phyloP scores from a whole-genome alignment of 2,888 invertebrate species.

The Cotesia congregata region DNA sequence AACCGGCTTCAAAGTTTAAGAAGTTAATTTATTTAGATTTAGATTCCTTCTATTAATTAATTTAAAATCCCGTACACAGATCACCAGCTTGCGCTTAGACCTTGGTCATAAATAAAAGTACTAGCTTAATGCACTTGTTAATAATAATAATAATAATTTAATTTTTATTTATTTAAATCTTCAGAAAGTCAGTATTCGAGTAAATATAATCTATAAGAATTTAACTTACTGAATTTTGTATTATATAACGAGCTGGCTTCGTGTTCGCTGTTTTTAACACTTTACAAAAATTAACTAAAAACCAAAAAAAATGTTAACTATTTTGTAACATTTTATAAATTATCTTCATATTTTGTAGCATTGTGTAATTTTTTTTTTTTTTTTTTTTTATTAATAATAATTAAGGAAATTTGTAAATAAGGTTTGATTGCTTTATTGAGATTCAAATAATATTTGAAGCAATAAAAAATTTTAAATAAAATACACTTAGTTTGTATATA shows the following conservation, averaged over 20 bases:
- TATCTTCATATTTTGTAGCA: not conserved
- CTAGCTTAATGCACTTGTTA: not conserved
- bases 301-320: not conserved
- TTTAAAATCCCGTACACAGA: not conserved
- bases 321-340: conserved; percentile 32
- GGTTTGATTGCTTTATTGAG: not conserved
- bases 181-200: conserved; percentile 13
- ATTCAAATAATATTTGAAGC: not conserved
- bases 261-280: not conserved
- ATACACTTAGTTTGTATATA: not conserved
- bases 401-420: conserved; percentile 42
- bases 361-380: conserved; percentile 1
- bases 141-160: not conserved
- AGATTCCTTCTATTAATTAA: not conserved
- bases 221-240: conserved; percentile 14
- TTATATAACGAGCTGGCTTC: conserved; percentile 29
- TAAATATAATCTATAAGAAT: conserved; percentile 16
- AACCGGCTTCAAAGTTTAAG: conserved; percentile 87
- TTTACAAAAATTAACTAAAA: not conserved
- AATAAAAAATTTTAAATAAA: not conserved
- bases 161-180: not conserved
- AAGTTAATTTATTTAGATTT: conserved; percentile 74
- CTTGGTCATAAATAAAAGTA: conserved; percentile 2
- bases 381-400: conserved; percentile 30
- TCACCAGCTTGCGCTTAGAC: not conserved